phyloP scores from a whole-genome alignment of 2,888 invertebrate genomes.

The Copidosoma aretas region DNA sequence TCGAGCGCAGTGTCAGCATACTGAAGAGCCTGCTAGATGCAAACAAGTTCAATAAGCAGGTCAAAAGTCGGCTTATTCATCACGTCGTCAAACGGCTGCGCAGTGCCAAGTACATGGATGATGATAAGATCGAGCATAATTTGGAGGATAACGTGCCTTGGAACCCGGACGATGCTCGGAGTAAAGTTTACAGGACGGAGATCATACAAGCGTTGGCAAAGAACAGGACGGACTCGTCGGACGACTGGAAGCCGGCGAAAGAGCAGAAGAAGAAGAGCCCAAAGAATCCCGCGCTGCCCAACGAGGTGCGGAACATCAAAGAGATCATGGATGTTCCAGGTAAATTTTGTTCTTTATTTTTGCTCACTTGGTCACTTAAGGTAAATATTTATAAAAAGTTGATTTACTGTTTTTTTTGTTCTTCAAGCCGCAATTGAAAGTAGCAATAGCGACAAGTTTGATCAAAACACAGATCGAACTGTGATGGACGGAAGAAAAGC shows the following conservation, averaged over 20 bases:
- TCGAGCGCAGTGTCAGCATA: constrained; percentile 70
- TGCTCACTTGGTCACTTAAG: constrained; percentile 1
- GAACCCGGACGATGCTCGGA: constrained; percentile 60
- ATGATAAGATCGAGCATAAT: constrained; percentile 63
- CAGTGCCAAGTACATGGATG: constrained; percentile 68
- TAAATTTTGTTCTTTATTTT: constrained; percentile 10
- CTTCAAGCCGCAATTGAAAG: constrained; percentile 46
- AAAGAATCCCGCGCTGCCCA: constrained; percentile 44
- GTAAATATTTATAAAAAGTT: too few species aligned
- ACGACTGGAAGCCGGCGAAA: constrained; percentile 53
- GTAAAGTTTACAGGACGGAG: constrained; percentile 57
- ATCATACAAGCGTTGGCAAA: constrained; percentile 56
- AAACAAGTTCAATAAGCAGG: constrained; percentile 67
- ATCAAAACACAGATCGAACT: constrained; percentile 55
- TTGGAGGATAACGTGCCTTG: constrained; percentile 61
- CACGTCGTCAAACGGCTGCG: constrained; percentile 71
- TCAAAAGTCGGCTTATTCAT: constrained; percentile 71
- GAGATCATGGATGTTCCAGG: constrained; percentile 45
- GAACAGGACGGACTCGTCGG: constrained; percentile 56
- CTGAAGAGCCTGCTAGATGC: constrained; percentile 69
- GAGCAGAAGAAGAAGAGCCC: constrained; percentile 43
- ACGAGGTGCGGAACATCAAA: constrained; percentile 45
- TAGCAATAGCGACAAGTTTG: constrained; percentile 57
- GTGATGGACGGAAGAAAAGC: constrained; percentile 60
- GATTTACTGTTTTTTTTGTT: background rate